A percentile compares a stretch with the other conserved stretches of the same genome.
phyloP scores from a whole-genome alignment of 2,888 invertebrate genomes.

The Amphipyra berbera region DNA sequence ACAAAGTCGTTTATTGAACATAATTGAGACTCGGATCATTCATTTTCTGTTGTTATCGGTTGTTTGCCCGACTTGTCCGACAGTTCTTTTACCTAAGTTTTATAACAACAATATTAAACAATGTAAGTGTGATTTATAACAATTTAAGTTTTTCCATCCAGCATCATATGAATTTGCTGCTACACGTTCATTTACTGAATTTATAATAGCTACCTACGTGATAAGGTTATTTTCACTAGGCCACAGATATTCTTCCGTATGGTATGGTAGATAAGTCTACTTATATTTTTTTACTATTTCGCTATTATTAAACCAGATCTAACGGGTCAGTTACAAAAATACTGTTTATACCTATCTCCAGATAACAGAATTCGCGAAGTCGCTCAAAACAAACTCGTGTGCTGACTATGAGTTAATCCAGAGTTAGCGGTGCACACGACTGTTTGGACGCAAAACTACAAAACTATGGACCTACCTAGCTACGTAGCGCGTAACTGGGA shows the following conservation, averaged over 20 bases:
- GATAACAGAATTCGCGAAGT: background rate
- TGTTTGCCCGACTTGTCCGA: constrained; percentile 76
- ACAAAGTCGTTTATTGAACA: constrained; percentile 77
- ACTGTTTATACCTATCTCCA: background rate
- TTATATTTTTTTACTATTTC: no score
- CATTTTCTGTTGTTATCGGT: constrained; percentile 80
- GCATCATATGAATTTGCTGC: constrained; percentile 8
- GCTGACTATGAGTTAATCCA: background rate
- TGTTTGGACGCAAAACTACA: background rate
- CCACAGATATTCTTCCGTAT: no score
- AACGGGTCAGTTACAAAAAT: no score
- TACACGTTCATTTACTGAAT: background rate
- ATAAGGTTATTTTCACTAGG: no score
- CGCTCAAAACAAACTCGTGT: background rate
- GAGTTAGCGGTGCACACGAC: constrained; percentile 2
- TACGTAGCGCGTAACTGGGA: background rate
- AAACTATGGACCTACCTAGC: background rate
- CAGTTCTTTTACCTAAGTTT: constrained; percentile 83
- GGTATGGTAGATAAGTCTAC: no score
- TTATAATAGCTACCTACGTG: background rate
- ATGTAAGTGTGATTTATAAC: constrained; percentile 44
- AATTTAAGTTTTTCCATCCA: constrained; percentile 18
- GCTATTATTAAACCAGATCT: no score
- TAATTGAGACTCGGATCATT: constrained; percentile 76
- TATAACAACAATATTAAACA: constrained; percentile 40